phyloP scores from a whole-genome alignment of 2,797 vertebrate genomes.

The Typhlichthys subterraneus region DNA sequence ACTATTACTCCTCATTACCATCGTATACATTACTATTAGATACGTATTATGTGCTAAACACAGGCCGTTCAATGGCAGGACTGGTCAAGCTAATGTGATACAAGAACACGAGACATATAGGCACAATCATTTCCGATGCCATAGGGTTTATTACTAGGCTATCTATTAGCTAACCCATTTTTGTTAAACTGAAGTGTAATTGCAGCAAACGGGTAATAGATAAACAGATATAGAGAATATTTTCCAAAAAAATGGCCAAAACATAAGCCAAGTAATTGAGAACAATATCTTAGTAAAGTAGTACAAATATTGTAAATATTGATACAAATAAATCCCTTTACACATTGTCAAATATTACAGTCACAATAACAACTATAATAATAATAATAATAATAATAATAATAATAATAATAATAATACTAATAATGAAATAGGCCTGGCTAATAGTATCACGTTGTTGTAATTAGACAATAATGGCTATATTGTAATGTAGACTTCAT shows the following conservation, averaged over 20 bases:
- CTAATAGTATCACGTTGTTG: background rate
- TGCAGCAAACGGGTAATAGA: background rate
- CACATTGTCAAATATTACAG: background rate
- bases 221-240: background rate
- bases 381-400: background rate
- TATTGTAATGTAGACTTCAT: too few relatives aligned
- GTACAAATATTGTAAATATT: background rate
- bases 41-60: conserved; percentile 50
- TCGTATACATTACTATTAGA: conserved; percentile 62
- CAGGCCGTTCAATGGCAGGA: conserved; percentile 25
- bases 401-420: background rate
- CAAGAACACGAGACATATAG: too few relatives aligned
- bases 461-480: background rate
- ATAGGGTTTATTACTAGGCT: too few relatives aligned
- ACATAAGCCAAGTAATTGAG: background rate
- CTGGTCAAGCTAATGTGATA: too few relatives aligned
- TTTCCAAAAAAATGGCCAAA: background rate
- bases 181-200: background rate
- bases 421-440: background rate
- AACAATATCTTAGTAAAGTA: background rate
- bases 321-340: background rate
- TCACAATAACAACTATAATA: background rate
- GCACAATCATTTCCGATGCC: too few relatives aligned
- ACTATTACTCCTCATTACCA: conserved; percentile 63
- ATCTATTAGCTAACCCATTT: background rate